Conservation (phyloP, 2,888 invertebrate genomes). For the Micropterix aruncella region DNA sequence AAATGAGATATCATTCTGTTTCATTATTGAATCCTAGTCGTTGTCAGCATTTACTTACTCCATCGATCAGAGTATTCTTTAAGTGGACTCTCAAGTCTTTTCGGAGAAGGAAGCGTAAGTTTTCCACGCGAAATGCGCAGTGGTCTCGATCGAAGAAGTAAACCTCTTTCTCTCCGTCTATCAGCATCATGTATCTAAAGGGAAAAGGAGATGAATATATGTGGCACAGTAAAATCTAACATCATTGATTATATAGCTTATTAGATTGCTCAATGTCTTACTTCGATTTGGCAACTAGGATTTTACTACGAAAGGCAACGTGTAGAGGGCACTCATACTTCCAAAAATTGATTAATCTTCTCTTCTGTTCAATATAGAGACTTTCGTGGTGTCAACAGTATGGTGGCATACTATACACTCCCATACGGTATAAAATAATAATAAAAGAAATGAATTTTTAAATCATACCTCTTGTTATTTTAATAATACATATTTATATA, state of each 20-base stretch:
- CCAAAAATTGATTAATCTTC: too few relatives aligned
- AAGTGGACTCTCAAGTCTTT: slow-evolving; percentile 59
- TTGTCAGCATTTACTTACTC: too few relatives aligned
- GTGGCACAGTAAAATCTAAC: slow-evolving; percentile 2
- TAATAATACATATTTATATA: slow-evolving; percentile 4
- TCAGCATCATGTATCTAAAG: slow-evolving; percentile 87
- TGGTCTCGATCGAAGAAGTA: slow-evolving; percentile 95
- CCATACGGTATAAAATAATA: too few relatives aligned
- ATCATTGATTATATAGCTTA: too few relatives aligned
- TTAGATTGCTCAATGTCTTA: too few relatives aligned
- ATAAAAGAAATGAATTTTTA: too few relatives aligned
- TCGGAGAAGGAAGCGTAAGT: slow-evolving; percentile 64
- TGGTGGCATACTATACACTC: neutral
- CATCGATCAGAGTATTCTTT: slow-evolving; percentile 76
- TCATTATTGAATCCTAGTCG: too few relatives aligned
- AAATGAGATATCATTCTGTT: too few relatives aligned
- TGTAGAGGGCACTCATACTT: too few relatives aligned
- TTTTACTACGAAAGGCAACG: too few relatives aligned
- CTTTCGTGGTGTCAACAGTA: slow-evolving; percentile 1
- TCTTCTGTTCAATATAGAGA: slow-evolving; percentile 1
- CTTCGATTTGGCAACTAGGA: too few relatives aligned
- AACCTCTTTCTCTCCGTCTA: slow-evolving; percentile 70
- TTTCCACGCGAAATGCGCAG: slow-evolving; percentile 74
- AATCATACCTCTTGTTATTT: slow-evolving; percentile 2
- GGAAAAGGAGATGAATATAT: too few relatives aligned